A percentile compares a stretch with the other conserved stretches of the same genome.
Conservation (phyloP, 2,797 vertebrate genomes). For the Lithobates sylvaticus region DNA sequence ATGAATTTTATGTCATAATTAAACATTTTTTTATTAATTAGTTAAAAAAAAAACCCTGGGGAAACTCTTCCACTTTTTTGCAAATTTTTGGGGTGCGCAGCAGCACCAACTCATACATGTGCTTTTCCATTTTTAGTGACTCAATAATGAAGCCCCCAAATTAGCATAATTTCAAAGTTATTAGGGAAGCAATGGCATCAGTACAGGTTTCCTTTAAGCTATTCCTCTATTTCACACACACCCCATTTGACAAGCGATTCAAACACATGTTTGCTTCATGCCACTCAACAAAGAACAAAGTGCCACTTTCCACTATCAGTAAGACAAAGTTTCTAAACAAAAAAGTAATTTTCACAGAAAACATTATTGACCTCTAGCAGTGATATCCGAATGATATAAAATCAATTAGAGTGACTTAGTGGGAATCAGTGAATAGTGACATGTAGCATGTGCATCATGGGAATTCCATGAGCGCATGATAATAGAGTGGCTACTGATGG, state of each 20-base stretch:
- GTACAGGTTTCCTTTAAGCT: neutral
- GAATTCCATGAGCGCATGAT: neutral
- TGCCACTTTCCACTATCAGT: neutral
- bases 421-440: neutral
- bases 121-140: no score
- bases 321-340: neutral
- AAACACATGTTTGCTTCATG: neutral
- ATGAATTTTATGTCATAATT: no score
- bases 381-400: slow-evolving; percentile 5
- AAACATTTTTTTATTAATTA: no score
- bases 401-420: slow-evolving; percentile 2
- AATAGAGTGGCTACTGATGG: neutral
- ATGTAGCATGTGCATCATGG: neutral
- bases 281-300: neutral
- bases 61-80: no score
- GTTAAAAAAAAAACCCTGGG: no score
- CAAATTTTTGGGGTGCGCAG: no score
- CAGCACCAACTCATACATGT: no score
- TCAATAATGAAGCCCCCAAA: no score
- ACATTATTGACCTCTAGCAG: neutral
- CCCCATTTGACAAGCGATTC: neutral
- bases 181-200: neutral
- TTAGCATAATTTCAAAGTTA: no score
- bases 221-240: neutral
- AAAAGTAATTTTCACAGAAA: neutral